Percentiles rank a stretch among this genome's conserved stretches.
phyloP scores from a whole-genome alignment of 2,888 invertebrate species.

The Cheilosia soror region DNA sequence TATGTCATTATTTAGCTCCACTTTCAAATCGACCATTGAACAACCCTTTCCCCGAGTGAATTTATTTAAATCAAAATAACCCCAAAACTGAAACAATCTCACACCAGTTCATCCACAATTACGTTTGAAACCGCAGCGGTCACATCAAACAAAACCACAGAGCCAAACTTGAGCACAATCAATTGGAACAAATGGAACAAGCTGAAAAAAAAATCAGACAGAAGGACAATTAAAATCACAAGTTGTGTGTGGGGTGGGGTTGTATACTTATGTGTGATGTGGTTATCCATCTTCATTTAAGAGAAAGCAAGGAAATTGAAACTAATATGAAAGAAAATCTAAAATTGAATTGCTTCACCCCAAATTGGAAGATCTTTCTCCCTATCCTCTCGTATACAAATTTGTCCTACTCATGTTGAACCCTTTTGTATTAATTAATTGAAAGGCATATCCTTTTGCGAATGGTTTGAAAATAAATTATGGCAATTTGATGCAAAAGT shows the following conservation, averaged over 20 bases:
- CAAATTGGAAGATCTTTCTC: not conserved
- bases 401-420: conserved; percentile 13
- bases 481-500: conserved; percentile 59
- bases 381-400: not conserved
- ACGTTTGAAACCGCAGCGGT: conserved; percentile 20
- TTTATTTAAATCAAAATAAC: too few relatives aligned
- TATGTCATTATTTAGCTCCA: too few relatives aligned
- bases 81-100: conserved; percentile 1
- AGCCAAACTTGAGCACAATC: conserved; percentile 1
- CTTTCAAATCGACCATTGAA: too few relatives aligned
- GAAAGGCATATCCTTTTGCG: conserved; percentile 60
- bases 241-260: too few relatives aligned
- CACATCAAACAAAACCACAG: conserved; percentile 4
- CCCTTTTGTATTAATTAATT: conserved; percentile 61
- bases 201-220: not conserved
- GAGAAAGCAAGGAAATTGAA: conserved; percentile 26
- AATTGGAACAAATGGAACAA: conserved; percentile 3
- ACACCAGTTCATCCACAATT: conserved; percentile 3
- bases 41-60: too few relatives aligned
- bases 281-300: conserved; percentile 21
- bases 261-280: too few relatives aligned
- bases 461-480: conserved; percentile 60
- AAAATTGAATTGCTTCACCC: conserved; percentile 56
- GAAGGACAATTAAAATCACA: not conserved
- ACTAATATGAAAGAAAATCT: conserved; percentile 47